Evolutionary conservation across 2,113 vertebrate genomes (phyloP), one percentile per base, ranked within the genome.

Genomic region (Apaloderma vittatum): DNA sequence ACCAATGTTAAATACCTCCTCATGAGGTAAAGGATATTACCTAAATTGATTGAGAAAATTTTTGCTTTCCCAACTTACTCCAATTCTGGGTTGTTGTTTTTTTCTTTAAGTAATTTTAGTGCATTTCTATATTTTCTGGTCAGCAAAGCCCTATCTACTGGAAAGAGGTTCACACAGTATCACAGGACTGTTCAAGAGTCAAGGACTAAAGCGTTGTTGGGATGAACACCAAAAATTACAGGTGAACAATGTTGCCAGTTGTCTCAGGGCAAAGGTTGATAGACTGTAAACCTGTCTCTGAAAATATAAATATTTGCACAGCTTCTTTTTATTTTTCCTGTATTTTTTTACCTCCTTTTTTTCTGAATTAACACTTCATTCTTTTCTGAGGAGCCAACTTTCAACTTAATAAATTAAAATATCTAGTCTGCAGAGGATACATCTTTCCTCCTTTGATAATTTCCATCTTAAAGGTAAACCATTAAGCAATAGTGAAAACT

Each of bases 11-110:
- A 43, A 13, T 80, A 54, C 54, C 21, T 61, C 27, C 17, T 29
- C 21, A 55, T 16, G 55, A 72, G 24, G 12, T 2, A 51, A 45
- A 61, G 9, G 15, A 46, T 61, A 12, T 70, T 75, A 17, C 51
- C 15, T 61, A 30, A 71, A 43, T 27, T 54, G 26, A 3, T 32
- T 51, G 34, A 88, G 62, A 65, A 90, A 79, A 84, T 61, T 12
- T 5, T 32, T 26, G 19, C 11, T 74, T 70, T 83, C 15, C 7
- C 32, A 59, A 27, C 14, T 67, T 72, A 51, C 15, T 45, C 51
- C 19, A 21, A 4, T 6, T 45, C 45, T 11, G 3, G 9, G 1
- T 0, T 5, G n/a, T n/a, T n/a, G n/a, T 29, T 43, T 29, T 29
- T 67, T 45, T 24, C 57, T 85, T 54, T 36, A 46, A 67, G 52